These are phyloP conservation scores for Chouioia cunea DNA, from an alignment of 2,888 invertebrate genomes.

Conservation along the genomic window DNA sequence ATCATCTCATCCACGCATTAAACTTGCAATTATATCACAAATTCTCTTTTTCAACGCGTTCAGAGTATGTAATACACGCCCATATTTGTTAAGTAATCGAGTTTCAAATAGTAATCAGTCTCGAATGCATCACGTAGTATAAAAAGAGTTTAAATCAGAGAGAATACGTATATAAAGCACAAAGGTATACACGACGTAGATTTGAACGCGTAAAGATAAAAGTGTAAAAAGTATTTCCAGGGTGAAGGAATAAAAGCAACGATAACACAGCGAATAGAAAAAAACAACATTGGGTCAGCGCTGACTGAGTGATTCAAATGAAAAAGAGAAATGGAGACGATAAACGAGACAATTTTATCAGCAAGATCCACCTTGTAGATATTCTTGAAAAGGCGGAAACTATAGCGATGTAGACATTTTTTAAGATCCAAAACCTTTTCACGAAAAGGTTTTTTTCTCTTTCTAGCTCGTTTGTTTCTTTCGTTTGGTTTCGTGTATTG, in stretches of 20 bases:
- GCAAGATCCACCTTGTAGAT: slow-evolving; percentile 10
- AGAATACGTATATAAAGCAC: too few species aligned
- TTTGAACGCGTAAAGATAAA: neutral
- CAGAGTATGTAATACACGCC: too few species aligned
- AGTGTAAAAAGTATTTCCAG: slow-evolving; percentile 15
- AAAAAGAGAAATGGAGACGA: slow-evolving; percentile 28
- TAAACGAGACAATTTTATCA: slow-evolving; percentile 20
- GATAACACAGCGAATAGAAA: neutral
- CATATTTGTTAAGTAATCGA: too few species aligned
- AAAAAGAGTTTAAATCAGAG: too few species aligned
- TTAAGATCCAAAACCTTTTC: neutral
- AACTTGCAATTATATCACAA: too few species aligned
- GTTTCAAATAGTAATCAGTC: too few species aligned
- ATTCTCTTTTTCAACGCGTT: neutral
- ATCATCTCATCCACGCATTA: too few species aligned
- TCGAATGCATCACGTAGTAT: neutral
- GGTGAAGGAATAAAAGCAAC: slow-evolving; percentile 11
- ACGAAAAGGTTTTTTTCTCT: neutral
- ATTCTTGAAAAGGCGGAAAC: slow-evolving; percentile 10
- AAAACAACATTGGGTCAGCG: neutral
- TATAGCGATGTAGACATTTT: too few species aligned
- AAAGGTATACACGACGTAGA: slow-evolving; percentile 26
- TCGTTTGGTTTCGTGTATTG: too few species aligned
- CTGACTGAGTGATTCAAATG: neutral
- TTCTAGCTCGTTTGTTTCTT: too few species aligned